These are phyloP conservation scores for Bhutanitis thaidina DNA, from an alignment of 2,888 invertebrate genomes.

Conservation along the genomic window DNA sequence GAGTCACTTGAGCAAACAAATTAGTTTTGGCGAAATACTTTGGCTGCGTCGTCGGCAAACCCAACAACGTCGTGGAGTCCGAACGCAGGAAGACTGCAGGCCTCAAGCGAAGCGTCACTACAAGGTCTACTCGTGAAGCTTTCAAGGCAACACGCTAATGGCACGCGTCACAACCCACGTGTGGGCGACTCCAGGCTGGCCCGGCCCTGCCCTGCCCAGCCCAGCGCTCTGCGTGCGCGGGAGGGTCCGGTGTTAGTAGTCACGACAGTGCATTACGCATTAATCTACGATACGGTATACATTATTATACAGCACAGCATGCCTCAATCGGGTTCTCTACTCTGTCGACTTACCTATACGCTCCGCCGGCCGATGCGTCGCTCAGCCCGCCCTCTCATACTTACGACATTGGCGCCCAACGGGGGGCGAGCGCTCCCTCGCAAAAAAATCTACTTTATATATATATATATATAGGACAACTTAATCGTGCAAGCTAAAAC, in stretches of 20 bases:
- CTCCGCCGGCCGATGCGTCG: slow-evolving; percentile 27
- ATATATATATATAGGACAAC: slow-evolving; percentile 36
- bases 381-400: slow-evolving; percentile 30
- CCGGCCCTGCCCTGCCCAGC: too few species aligned
- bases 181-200: too few species aligned
- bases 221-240: slow-evolving; percentile 16
- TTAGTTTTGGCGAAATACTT: slow-evolving; percentile 51
- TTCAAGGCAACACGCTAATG: slow-evolving; percentile 57
- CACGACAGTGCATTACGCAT: slow-evolving; percentile 35
- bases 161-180: slow-evolving; percentile 78
- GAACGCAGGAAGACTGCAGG: slow-evolving; percentile 63
- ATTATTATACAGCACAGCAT: slow-evolving; percentile 36
- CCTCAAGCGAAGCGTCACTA: slow-evolving; percentile 73
- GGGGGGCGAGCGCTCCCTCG: slow-evolving; percentile 31
- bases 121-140: slow-evolving; percentile 53
- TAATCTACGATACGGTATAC: slow-evolving; percentile 27
- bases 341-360: slow-evolving; percentile 44
- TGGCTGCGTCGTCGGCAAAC: slow-evolving; percentile 71
- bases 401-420: slow-evolving; percentile 26
- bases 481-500: slow-evolving; percentile 45
- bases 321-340: slow-evolving; percentile 32
- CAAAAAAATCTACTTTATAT: slow-evolving; percentile 33
- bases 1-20: slow-evolving; percentile 52
- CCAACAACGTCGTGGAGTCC: slow-evolving; percentile 23
- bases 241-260: slow-evolving; percentile 42